phyloP scores from a whole-genome alignment of 1,140 invertebrate species.

The Cheumatopsyche charites region DNA sequence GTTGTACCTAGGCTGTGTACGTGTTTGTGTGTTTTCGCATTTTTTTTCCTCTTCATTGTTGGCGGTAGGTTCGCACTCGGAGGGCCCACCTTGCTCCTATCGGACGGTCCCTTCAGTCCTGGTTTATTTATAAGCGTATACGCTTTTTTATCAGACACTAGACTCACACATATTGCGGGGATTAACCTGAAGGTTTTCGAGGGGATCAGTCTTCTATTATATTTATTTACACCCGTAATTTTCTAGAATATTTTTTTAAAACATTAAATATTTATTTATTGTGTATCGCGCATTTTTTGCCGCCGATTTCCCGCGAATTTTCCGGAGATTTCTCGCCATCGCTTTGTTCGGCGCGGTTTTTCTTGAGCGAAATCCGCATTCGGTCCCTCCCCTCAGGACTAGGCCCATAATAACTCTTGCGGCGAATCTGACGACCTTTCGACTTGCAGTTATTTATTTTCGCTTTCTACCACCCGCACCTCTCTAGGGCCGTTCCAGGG shows the following conservation, averaged over 20 bases:
- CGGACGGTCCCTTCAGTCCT: constrained; percentile 8
- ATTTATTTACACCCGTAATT: constrained; percentile 5
- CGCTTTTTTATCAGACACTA: neutral
- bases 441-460: constrained; percentile 48
- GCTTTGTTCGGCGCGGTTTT: constrained; percentile 21
- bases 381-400: constrained; percentile 30
- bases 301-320: neutral
- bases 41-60: constrained; percentile 44
- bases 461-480: constrained; percentile 38
- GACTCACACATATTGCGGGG: constrained; percentile 6
- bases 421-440: constrained; percentile 48
- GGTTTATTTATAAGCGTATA: neutral
- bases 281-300: neutral
- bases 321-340: neutral
- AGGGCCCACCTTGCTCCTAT: constrained; percentile 6
- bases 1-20: neutral
- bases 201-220: neutral
- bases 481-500: constrained; percentile 21
- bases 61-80: constrained; percentile 10
- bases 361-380: neutral
- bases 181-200: constrained; percentile 14
- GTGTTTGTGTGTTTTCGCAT: neutral
- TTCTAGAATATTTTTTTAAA: too few relatives aligned
- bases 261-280: too few relatives aligned
- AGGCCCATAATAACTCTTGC: constrained; percentile 47